Conservation (phyloP, 1,140 invertebrate species). For the Drosophila fuyamai region DNA sequence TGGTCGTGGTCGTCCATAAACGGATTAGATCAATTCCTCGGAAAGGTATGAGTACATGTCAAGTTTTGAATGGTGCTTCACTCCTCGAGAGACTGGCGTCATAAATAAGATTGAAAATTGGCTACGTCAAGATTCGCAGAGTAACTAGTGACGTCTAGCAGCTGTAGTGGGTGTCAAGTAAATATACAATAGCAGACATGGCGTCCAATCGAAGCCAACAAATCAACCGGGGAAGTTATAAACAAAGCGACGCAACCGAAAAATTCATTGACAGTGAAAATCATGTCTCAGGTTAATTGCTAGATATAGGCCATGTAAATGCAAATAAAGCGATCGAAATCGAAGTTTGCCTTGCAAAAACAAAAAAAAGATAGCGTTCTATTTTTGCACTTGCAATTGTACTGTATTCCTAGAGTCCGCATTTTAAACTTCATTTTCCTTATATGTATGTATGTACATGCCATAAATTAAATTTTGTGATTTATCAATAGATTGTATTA, state of each 20-base stretch:
- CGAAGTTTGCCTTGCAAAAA: constrained; percentile 6
- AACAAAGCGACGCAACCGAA: constrained; percentile 24
- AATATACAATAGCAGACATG: constrained; percentile 1
- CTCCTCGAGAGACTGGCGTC: constrained; percentile 6
- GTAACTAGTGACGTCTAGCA: constrained; percentile 20
- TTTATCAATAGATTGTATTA: too few relatives aligned
- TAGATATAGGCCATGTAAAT: constrained; percentile 14
- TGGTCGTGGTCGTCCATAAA: background rate
- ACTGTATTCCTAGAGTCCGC: background rate
- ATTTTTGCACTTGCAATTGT: constrained; percentile 22
- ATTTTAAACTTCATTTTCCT: background rate
- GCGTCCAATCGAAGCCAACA: constrained; percentile 19
- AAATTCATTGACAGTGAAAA: constrained; percentile 5
- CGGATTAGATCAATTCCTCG: constrained; percentile 37
- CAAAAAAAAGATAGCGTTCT: constrained; percentile 1
- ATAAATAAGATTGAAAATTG: constrained; percentile 16
- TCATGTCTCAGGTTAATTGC: constrained; percentile 36
- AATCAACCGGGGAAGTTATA: constrained; percentile 19
- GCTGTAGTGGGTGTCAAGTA: constrained; percentile 3
- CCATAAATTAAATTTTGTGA: background rate
- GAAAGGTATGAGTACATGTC: constrained; percentile 27
- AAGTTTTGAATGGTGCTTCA: constrained; percentile 28
- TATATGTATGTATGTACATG: background rate
- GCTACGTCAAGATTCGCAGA: constrained; percentile 8
- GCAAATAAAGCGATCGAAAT: constrained; percentile 24